Percentiles rank a stretch among this genome's conserved stretches.
These are phyloP conservation scores for Physeter macrocephalus DNA, from an alignment of 2,113 vertebrate genomes.

Conservation along the genomic window DNA sequence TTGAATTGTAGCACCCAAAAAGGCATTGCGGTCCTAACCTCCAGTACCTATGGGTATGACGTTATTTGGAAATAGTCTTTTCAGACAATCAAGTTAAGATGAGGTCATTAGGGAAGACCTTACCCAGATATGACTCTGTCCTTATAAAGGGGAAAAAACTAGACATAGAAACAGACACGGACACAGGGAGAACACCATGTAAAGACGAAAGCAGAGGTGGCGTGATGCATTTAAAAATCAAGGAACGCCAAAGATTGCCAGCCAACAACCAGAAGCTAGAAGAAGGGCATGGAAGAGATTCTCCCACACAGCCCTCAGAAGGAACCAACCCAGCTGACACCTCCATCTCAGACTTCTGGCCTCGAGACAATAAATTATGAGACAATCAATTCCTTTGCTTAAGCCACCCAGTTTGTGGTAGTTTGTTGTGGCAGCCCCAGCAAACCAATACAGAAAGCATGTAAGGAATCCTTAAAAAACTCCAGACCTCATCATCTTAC, in stretches of 20 bases:
- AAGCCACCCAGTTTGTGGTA: background rate
- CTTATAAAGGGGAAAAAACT: background rate
- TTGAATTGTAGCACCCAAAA: background rate
- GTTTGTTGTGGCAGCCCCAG: background rate
- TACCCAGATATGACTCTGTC: background rate
- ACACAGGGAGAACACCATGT: background rate
- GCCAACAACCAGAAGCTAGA: background rate
- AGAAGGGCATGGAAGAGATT: too few relatives aligned
- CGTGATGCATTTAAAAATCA: background rate
- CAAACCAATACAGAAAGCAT: background rate
- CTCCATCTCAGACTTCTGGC: background rate
- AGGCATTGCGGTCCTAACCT: background rate
- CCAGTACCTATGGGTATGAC: background rate
- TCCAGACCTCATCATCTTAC: background rate
- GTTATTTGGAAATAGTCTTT: background rate
- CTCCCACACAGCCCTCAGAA: background rate
- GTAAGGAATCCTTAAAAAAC: background rate
- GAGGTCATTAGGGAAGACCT: background rate
- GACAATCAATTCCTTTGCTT: background rate
- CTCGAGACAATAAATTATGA: background rate
- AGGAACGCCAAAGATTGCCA: background rate
- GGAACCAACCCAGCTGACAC: background rate
- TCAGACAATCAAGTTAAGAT: background rate
- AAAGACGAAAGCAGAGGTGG: background rate
- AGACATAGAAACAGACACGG: background rate